Evolutionary conservation across 2,888 invertebrate species (phyloP).

Genomic region (Xanthia togata): DNA sequence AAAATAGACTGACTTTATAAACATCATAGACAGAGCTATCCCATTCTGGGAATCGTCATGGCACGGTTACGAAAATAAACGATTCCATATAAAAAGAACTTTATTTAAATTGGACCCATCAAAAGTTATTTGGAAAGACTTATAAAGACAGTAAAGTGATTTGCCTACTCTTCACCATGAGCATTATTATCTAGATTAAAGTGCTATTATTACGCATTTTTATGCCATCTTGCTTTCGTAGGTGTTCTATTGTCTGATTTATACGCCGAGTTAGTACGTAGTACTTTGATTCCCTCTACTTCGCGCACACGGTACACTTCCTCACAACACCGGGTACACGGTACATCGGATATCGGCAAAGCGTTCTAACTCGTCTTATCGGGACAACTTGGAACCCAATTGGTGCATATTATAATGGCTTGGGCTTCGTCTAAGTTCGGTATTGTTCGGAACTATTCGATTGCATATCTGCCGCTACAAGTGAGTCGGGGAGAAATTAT

Average conservation of each 20-base stretch:
- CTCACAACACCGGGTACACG: constrained; percentile 13
- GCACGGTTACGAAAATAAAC: no score
- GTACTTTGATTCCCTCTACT: not conserved
- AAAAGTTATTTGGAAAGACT: not conserved
- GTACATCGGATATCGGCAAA: constrained; percentile 56
- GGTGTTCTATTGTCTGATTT: not conserved
- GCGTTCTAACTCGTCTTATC: constrained; percentile 53
- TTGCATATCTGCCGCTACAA: constrained; percentile 55
- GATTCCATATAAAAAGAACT: not conserved
- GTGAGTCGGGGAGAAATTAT: constrained; percentile 34
- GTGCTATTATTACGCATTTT: not conserved
- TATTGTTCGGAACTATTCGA: constrained; percentile 55
- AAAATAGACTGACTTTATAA: no score
- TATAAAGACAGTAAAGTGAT: not conserved
- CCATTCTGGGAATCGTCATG: no score
- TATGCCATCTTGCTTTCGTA: no score
- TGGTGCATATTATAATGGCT: constrained; percentile 55
- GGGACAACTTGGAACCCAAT: constrained; percentile 47
- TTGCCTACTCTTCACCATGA: not conserved
- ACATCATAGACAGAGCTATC: no score
- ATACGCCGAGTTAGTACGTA: constrained; percentile 19
- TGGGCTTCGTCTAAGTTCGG: constrained; percentile 48
- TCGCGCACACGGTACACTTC: not conserved
- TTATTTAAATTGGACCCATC: not conserved
- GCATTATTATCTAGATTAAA: not conserved